Conservation (phyloP, 2,113 vertebrate genomes). For the Bubo blakistoni region DNA sequence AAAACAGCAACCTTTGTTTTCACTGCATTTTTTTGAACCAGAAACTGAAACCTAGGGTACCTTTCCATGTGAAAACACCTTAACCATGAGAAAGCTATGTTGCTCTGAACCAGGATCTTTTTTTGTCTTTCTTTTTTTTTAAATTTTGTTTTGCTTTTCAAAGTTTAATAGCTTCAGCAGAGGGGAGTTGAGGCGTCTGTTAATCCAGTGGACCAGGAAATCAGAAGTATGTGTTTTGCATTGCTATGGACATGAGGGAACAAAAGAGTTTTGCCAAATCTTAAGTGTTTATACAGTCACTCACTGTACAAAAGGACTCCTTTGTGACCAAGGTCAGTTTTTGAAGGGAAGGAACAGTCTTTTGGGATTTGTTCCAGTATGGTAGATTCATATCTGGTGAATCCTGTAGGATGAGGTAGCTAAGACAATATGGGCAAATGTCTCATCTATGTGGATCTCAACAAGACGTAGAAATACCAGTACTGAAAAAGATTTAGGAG, state of each 20-base stretch:
- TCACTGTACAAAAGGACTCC: neutral
- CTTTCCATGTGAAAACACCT: neutral
- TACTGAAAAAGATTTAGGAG: neutral
- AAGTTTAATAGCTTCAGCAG: neutral
- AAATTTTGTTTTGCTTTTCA: neutral
- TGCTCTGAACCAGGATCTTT: neutral
- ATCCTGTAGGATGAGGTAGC: neutral
- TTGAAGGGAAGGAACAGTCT: neutral
- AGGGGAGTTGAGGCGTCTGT: fast-evolving
- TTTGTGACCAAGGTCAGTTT: neutral
- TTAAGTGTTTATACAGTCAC: neutral
- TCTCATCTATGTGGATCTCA: neutral
- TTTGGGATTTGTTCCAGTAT: neutral
- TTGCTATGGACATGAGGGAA: neutral
- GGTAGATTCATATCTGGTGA: neutral
- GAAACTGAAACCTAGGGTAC: neutral
- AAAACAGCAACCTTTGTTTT: neutral
- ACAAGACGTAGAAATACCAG: neutral
- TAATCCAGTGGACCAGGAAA: neutral
- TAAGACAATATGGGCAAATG: neutral
- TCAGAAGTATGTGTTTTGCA: neutral
- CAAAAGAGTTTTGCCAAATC: neutral
- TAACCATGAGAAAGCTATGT: neutral
- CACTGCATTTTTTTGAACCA: neutral
- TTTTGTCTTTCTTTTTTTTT: neutral